These are phyloP conservation scores for Lepilemur septentrionalis DNA, from an alignment of 2,797 vertebrate genomes.

Conservation along the genomic window DNA sequence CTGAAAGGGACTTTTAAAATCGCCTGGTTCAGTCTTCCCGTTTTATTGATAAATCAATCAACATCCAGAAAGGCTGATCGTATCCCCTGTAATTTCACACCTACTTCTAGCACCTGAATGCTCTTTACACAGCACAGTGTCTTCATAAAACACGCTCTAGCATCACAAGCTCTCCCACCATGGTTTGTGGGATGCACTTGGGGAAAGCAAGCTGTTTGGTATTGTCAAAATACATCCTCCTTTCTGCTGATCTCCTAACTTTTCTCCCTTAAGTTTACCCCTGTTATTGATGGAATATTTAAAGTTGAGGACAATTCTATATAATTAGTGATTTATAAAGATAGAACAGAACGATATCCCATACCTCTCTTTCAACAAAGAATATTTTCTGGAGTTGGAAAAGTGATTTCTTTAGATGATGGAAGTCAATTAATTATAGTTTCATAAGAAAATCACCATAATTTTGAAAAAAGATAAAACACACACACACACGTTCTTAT, in stretches of 20 bases:
- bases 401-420: background rate
- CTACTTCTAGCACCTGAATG: rapidly evolving
- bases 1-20: background rate
- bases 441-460: background rate
- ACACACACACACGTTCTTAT: background rate
- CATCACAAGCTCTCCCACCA: rapidly evolving
- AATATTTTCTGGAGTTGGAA: background rate
- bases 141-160: background rate
- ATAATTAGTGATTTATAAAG: background rate
- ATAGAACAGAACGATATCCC: background rate
- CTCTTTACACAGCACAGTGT: background rate
- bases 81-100: rapidly evolving
- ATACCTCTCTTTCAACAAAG: background rate
- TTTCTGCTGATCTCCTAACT: background rate
- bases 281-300: background rate
- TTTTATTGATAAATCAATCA: background rate
- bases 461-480: background rate
- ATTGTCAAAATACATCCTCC: background rate
- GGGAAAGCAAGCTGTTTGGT: background rate
- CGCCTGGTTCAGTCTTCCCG: background rate
- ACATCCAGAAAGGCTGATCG: background rate
- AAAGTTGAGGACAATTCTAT: background rate
- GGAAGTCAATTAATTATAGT: background rate
- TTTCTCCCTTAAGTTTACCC: background rate
- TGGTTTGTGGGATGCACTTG: rapidly evolving